Evolutionary conservation across 2,888 invertebrate species (phyloP).

Genomic region (Tinea semifulvella): DNA sequence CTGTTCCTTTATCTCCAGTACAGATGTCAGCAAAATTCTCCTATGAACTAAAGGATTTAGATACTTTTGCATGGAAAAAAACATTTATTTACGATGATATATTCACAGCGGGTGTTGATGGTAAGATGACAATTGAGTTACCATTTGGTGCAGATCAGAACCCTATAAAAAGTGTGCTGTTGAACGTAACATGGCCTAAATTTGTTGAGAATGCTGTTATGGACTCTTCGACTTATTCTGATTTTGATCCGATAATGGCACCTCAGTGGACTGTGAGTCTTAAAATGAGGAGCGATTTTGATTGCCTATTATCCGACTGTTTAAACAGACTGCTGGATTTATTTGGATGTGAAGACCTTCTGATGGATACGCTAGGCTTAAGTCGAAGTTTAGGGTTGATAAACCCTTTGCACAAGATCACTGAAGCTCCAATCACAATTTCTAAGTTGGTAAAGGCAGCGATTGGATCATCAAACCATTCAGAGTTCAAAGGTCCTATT

Average conservation of each 20-base stretch:
- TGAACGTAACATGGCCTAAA: conserved; percentile 88
- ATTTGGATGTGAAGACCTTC: conserved; percentile 56
- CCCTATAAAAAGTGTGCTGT: conserved; percentile 78
- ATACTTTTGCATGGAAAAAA: conserved; percentile 63
- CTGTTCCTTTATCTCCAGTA: conserved; percentile 69
- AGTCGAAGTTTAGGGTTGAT: conserved; percentile 56
- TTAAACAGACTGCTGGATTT: conserved; percentile 76
- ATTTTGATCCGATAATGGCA: conserved; percentile 83
- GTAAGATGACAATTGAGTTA: conserved; percentile 59
- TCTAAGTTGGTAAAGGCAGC: conserved; percentile 65
- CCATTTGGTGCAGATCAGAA: conserved; percentile 89
- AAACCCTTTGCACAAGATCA: conserved; percentile 75
- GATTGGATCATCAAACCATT: conserved; percentile 57
- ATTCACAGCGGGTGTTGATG: conserved; percentile 48
- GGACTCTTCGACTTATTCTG: conserved; percentile 87
- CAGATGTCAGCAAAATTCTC: conserved; percentile 79
- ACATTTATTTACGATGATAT: conserved; percentile 40
- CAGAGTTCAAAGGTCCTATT: conserved; percentile 78
- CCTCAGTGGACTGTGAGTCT: conserved; percentile 81
- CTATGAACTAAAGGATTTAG: conserved; percentile 72
- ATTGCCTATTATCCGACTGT: conserved; percentile 81
- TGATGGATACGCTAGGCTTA: conserved; percentile 56
- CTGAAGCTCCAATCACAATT: conserved; percentile 79
- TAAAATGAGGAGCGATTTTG: conserved; percentile 72
- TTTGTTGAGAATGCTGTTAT: conserved; percentile 86